These are phyloP conservation scores for Botrylloides violaceus DNA, from an alignment of 23 tunicate genomes.

Conservation along the genomic window DNA sequence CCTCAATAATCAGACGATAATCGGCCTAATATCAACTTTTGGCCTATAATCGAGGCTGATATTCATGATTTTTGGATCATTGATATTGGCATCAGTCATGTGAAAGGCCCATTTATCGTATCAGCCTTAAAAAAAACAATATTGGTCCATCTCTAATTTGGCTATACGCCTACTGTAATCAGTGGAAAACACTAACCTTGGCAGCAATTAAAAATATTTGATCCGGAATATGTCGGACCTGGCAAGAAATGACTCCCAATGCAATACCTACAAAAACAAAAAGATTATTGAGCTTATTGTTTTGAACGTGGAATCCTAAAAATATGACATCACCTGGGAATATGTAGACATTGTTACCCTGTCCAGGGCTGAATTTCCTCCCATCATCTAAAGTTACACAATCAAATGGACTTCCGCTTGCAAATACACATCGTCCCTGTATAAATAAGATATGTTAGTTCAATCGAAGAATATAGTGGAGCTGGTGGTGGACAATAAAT, in stretches of 20 bases:
- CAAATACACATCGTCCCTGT: conserved; percentile 38
- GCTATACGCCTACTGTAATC: neutral
- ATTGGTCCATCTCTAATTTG: too few relatives aligned
- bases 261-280: conserved; percentile 16
- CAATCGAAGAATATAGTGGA: too few relatives aligned
- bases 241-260: conserved; percentile 18
- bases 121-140: too few relatives aligned
- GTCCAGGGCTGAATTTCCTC: conserved; percentile 25
- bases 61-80: too few relatives aligned
- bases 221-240: conserved; percentile 5
- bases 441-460: too few relatives aligned
- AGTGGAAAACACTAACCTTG: conserved; percentile 8
- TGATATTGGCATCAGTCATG: too few relatives aligned
- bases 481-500: too few relatives aligned
- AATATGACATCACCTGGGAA: conserved; percentile 28
- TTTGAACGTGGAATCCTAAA: neutral
- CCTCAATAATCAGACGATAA: too few relatives aligned
- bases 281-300: neutral
- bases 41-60: too few relatives aligned
- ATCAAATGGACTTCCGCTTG: conserved; percentile 45
- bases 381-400: conserved; percentile 23
- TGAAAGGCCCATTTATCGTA: too few relatives aligned
- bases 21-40: too few relatives aligned
- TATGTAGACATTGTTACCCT: conserved; percentile 51
- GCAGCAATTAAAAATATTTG: conserved; percentile 22